Evolutionary conservation across 2,113 vertebrate species (phyloP).

Genomic region (Phalacrocorax brasilianus): DNA sequence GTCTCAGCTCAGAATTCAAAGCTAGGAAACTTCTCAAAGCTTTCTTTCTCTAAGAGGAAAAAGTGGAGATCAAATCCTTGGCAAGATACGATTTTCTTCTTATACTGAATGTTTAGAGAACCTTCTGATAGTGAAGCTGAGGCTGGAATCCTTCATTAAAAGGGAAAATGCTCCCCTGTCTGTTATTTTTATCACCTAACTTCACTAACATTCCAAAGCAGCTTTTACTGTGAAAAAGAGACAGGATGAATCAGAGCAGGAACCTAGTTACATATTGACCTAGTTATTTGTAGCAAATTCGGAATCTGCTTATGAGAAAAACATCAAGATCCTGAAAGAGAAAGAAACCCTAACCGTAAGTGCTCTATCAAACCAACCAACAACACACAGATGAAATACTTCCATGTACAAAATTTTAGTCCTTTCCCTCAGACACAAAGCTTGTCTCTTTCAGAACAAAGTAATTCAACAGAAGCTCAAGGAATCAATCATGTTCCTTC

Average conservation of each 20-base stretch:
- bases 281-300: neutral
- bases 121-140: neutral
- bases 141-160: neutral
- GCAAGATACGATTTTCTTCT: neutral
- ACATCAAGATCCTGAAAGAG: neutral
- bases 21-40: neutral
- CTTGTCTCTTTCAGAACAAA: neutral
- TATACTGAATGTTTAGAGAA: neutral
- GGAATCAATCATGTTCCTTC: neutral
- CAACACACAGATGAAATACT: neutral
- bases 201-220: neutral
- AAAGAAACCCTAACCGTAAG: neutral
- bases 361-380: neutral
- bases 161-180: neutral
- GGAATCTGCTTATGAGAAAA: neutral
- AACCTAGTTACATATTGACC: neutral
- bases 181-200: neutral
- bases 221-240: neutral
- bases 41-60: neutral
- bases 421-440: neutral
- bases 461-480: neutral
- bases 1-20: neutral
- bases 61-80: neutral
- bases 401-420: neutral
- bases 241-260: neutral